phyloP scores from a whole-genome alignment of 2,888 invertebrate species.

The Furcula furcula region DNA sequence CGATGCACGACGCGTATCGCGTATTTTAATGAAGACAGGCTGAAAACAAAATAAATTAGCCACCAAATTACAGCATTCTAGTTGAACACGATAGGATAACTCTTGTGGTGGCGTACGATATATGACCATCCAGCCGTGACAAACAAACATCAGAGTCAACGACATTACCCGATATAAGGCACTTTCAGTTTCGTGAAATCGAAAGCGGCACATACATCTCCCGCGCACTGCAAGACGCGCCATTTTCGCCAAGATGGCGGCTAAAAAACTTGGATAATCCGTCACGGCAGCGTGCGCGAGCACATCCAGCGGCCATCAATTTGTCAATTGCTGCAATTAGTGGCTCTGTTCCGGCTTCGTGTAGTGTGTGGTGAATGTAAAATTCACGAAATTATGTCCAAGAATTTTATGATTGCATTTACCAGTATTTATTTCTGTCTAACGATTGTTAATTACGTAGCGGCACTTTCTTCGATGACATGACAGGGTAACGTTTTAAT shows the following conservation, averaged over 20 bases:
- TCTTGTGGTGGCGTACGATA: slow-evolving; percentile 42
- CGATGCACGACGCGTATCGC: slow-evolving; percentile 50
- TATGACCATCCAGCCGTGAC: slow-evolving; percentile 66
- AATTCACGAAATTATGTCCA: neutral
- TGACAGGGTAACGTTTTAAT: neutral
- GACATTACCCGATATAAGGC: slow-evolving; percentile 72
- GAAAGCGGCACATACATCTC: slow-evolving; percentile 71
- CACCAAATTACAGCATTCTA: slow-evolving; percentile 65
- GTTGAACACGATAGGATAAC: slow-evolving; percentile 63
- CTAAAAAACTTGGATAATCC: slow-evolving; percentile 66
- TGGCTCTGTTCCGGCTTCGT: slow-evolving; percentile 32
- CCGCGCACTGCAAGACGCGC: slow-evolving; percentile 52
- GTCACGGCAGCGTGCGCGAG: slow-evolving; percentile 55
- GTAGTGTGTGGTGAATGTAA: slow-evolving; percentile 11
- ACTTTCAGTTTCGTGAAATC: slow-evolving; percentile 79
- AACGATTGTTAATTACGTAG: neutral
- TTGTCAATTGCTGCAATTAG: slow-evolving; percentile 52
- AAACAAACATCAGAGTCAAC: slow-evolving; percentile 78
- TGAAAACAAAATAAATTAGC: slow-evolving; percentile 65
- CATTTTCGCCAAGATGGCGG: slow-evolving; percentile 68
- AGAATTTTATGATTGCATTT: neutral
- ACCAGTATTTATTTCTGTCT: neutral
- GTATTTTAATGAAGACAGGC: slow-evolving; percentile 46
- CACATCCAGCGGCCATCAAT: slow-evolving; percentile 54
- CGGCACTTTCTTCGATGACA: neutral